A percentile compares a stretch with the other conserved stretches of the same genome.
phyloP scores from a whole-genome alignment of 92 coral and sea anemone species.

The Parazoanthus darwini region DNA sequence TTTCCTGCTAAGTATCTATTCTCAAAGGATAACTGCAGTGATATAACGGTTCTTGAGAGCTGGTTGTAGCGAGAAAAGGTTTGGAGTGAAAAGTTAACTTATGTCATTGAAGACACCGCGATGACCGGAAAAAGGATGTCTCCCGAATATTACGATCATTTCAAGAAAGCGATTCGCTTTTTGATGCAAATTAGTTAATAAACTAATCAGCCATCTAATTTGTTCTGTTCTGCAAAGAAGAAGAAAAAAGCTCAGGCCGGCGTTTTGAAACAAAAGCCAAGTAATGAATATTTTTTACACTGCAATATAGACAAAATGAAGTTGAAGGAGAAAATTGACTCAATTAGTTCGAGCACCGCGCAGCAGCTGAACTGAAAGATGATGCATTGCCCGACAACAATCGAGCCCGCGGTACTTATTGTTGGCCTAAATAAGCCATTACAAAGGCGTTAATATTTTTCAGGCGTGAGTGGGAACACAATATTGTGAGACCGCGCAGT shows the following conservation, averaged over 20 bases:
- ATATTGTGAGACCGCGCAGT: constrained; percentile 58
- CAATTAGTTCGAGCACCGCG: constrained; percentile 82
- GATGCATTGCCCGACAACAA: constrained; percentile 70
- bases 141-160: constrained; percentile 66
- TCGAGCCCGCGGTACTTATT: constrained; percentile 75
- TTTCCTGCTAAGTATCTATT: neutral
- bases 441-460: constrained; percentile 61
- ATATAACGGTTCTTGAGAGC: neutral
- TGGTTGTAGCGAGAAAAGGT: constrained; percentile 12
- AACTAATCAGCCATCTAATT: constrained; percentile 86
- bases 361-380: constrained; percentile 70
- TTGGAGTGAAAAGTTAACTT: constrained; percentile 38
- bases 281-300: constrained; percentile 73
- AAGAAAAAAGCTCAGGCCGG: constrained; percentile 83
- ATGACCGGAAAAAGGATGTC: constrained; percentile 94
- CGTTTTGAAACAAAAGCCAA: constrained; percentile 71
- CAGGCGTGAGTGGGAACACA: constrained; percentile 61
- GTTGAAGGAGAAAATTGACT: constrained; percentile 75
- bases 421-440: constrained; percentile 67
- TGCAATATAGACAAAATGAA: constrained; percentile 69
- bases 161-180: constrained; percentile 81
- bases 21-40: neutral
- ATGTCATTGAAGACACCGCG: constrained; percentile 60
- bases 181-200: constrained; percentile 92
- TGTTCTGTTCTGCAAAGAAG: constrained; percentile 82